Base-by-base conservation (phyloP, 2,113 vertebrate genomes). In the Rutilus rutilus region DNA sequence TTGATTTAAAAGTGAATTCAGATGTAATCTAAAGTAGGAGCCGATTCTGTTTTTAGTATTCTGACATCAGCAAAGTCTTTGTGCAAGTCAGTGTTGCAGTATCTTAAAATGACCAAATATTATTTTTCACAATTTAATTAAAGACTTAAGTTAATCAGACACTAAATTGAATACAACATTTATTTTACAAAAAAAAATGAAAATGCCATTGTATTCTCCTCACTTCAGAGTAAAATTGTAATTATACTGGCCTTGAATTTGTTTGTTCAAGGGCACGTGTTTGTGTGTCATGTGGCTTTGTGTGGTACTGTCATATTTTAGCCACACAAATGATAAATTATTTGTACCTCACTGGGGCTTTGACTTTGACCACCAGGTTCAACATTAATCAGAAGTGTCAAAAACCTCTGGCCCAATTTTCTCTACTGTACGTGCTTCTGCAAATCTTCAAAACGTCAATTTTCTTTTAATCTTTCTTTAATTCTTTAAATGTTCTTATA, bases 211-310 rank as follows among this genome's bases (percentile, higher is more conserved):
- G 39, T 14, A 74, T n/a, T 74, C 11, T 12, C 12, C 39, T 25
- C 2, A 25, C 71, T 47, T 74, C 71, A 47, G n/a, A 50, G 42
- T 17, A 45, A 47, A 75, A 4, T 47, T 75, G 2, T 25, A 6
- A 15, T 25, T 27, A 30, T 21, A 47, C 39, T 47, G 78, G 12
- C 59, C 59, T 14, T 65, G 2, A 21, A 19, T 6, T 8, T 6
- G 17, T 6, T 3, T 27, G 39, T 64, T 64, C n/a, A 81, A 65
- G 42, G 15, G 39, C 8, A 23, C 0, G n/a, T 47, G n/a, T 30
- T n/a, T 10, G 14, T 47, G 78, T 81, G 9, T 81, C 2, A 17
- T 81, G 78, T 81, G 78, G 59, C n/a, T 81, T 64, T 81, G 23
- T 79, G n/a, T 81, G 59, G 21, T 47, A 64, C 64, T 80, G 2